These are phyloP conservation scores for Indri indri DNA, from an alignment of 2,113 vertebrate species.

Conservation along the genomic window DNA sequence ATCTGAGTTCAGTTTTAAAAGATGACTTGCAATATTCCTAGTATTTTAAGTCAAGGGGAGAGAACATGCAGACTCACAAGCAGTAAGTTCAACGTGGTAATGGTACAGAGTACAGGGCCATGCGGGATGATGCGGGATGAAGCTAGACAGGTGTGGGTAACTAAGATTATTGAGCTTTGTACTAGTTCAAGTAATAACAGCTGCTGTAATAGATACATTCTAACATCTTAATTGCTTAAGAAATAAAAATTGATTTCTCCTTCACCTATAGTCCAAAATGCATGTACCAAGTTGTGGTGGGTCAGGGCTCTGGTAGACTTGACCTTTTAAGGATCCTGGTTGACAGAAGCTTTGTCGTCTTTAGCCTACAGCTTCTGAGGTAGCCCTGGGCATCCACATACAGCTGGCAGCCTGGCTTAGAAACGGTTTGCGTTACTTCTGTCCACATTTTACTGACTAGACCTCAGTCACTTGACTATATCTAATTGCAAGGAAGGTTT, in stretches of 20 bases:
- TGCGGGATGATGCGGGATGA: not conserved
- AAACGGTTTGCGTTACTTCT: not conserved
- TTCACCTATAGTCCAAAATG: not conserved
- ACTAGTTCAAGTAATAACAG: not conserved
- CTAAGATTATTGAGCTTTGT: not conserved
- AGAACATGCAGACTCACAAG: not conserved
- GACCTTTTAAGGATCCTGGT: not conserved
- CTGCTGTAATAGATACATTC: fast-evolving
- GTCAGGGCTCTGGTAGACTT: not conserved
- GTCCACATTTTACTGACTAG: not conserved
- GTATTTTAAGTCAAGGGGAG: not conserved
- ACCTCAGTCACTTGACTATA: not conserved
- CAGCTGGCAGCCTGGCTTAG: not conserved
- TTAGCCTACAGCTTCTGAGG: not conserved
- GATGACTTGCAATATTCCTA: not conserved
- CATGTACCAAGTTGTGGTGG: not conserved
- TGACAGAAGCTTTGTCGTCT: not conserved
- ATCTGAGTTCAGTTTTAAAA: not conserved
- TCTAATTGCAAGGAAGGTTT: not conserved
- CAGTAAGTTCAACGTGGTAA: fast-evolving
- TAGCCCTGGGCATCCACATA: not conserved
- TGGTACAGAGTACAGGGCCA: not conserved
- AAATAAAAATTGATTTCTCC: not conserved
- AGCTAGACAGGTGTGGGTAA: too few relatives aligned
- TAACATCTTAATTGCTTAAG: too few relatives aligned